Evolutionary conservation across 1,140 invertebrate genomes (phyloP), one percentile per base, ranked within the genome.

Genomic region (Megalopta genalis): DNA sequence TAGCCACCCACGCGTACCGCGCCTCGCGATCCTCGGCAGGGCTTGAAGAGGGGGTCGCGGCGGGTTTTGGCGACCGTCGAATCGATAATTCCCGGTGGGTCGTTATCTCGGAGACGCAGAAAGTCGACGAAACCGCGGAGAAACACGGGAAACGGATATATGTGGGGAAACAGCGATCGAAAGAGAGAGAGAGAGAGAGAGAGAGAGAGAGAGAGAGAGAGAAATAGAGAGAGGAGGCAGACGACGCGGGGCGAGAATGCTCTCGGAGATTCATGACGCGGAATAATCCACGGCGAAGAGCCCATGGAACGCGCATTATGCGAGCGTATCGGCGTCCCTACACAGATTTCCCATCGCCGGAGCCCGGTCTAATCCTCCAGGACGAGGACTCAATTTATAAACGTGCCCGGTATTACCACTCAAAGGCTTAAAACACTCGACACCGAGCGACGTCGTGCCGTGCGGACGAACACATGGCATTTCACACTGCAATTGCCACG

Each of bases 331-430:
- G 78, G 62, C 49, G 27, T 27, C 78, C 75, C 79, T 80, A 86
- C 85, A 88, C 82, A 88, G 86, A 88, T 88, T 87, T 88, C 83
- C 85, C 86, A 88, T 89, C 57, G 46, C 62, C 16, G 54, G 57
- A 60, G 65, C 57, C 57, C 54, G 60, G 65, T 77, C 79, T 88
- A 88, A 88, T 88, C 88, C 88, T 80, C 65, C 84, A 77, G 82
- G 86, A 86, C 78, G 87, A 88, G 86, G 76, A 88, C 86, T 88
- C 88, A 88, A 89, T 89, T 89, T 89, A 89, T 87, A 89, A 87
- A 89, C 88, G 77, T 71, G 79, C 69, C 64, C 81, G 79, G 84
- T 81, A 87, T 88, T 88, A 88, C 82, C 86, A 84, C 86, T 84
- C 83, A 86, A 85, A 86, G 85, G 80, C 83, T 89, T 88, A 88